Base-by-base conservation (phyloP, 2,888 invertebrate genomes). In the Drosophila seclusa region DNA sequence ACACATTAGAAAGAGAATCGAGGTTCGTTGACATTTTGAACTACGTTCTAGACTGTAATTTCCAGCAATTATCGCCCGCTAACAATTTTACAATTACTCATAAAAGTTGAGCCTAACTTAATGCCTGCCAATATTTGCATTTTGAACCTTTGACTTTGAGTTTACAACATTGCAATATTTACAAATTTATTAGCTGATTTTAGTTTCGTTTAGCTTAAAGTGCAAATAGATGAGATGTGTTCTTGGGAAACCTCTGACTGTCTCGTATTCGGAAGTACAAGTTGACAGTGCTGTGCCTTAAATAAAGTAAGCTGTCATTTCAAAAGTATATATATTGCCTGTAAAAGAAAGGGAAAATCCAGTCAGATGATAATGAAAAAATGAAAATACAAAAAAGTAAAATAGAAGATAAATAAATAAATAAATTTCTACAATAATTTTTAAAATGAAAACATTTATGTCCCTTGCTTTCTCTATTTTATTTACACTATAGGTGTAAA, bases 21-120 rank as follows among this genome's bases (percentile, higher is more conserved):
- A 50, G 21, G 68, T 50, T 68, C 40, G 61, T 87, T 81, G 69
- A 69, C 78, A 53, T 55, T 69, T 68, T 71, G 66, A 72, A 49
- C 68, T 45, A 31, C 21, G 31, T 18, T 40, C 8, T 16, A 16
- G 24, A 4, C 45, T 45, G 24, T 2, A 16, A 45, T 24, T 45
- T 32, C 21, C 32, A 34, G 18, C 27, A 52, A 61, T 61, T 57
- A 60, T 34, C 21, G 24, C 24, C 42, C 24, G 29, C n/a, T 52
- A 10, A 24, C 36, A 42, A 24, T 31, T 32, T 29, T 6, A 21
- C 29, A 16, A 49, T n/a, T 21, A 42, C 34, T 6, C 11, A 42
- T 29, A 16, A 50, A 13, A 40, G 29, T 32, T 29, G 3, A 11
- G 7, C 8, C 18, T 27, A 29, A n/a, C 16, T 21, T n/a, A 21